Base-by-base conservation (phyloP, 2,113 vertebrate species). In the Gavia stellata region DNA sequence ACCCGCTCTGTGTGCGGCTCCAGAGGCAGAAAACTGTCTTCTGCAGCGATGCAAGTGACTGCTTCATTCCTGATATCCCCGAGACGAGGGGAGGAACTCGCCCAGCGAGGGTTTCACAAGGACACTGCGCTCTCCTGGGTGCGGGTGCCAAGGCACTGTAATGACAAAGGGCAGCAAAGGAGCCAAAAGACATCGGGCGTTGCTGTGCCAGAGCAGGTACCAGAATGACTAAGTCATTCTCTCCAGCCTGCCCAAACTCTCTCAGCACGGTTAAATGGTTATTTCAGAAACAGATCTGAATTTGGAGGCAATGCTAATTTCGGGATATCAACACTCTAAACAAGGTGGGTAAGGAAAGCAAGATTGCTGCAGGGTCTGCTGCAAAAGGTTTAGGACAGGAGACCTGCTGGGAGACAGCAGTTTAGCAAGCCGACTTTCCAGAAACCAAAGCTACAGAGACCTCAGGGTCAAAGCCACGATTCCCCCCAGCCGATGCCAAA, bases 1-100 rank as follows among this genome's bases (percentile, higher is more conserved):
- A 85, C 38, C 66, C 67, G 53, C 31, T 87, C 49, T 9, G 0
- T 4, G n/a, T 0, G 0, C 3, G 4, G 38, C 75, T 82, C 42
- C 50, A 86, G 82, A 66, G 75, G 71, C 61, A 86, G 47, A 84
- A 71, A 86, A 52, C 33, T 24, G 11, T 17, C 7, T 7, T 50
- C 92, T 78, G 52, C 55, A 95, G 56, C 0, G 0, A 56, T 44
- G 44, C 24, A 44, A 92, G 25, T 0, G 3, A 73, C n/a, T 72
- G n/a, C 73, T 85, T 86, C 49, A 15, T 17, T 38, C 63, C 55
- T 5, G 9, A 44, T 44, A 81, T 14, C 36, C 62, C 49, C 8
- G 17, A 55, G 55, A 71, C 0, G 6, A 84, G 20, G 28, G 18
- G 10, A 86, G 14, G 56, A 92, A 72, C 79, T 42, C 6, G 0